Base-by-base conservation (phyloP, 2,888 invertebrate genomes). In the Orchesella flavescens region DNA sequence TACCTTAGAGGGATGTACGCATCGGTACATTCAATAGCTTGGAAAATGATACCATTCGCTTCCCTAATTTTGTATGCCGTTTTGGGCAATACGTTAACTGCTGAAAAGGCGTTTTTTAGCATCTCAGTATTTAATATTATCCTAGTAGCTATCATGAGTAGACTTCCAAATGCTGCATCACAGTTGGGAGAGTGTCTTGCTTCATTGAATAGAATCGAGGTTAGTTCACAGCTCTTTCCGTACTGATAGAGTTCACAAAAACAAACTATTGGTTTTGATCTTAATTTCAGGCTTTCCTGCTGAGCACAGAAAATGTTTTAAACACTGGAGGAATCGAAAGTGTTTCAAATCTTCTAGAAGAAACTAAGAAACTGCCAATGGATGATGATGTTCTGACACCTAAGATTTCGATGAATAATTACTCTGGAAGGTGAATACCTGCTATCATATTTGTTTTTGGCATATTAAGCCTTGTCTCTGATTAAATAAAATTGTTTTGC, bases 1-100 rank as follows among this genome's bases (percentile, higher is more conserved):
- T 78, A 78, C 53, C 61, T 83, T 7, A 57, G 63, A 68, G 83
- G 78, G 13, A 49, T 74, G 59, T 74, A 66, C 53, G 23, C 68
- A 13, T 74, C 78, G 19, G 46, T 83, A 13, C 61, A 73, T 12
- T 17, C 23, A 1, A 74, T 74, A 13, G 13, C 78, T 0, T 19
- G 44, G 0, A 85, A 87, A 44, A 63, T 88, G 55, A 87, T 87
- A 15, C 80, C 87, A 5, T 87, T 86, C 59, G 84, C 83, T 61
- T 83, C 87, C 7, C 73, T 88, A 1, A 66, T 86, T 69, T 55
- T 85, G 4, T 84, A 84, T 55, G 87, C 86, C 13, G 72, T 84
- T 10, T 61, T 87, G 19, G 87, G 87, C n/a, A 78, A 86, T 55
- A 72, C 66, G 0, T 59, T 88, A 2, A 74, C 73, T 0, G 78